Conservation (phyloP, 2,797 vertebrate genomes). For the Neostethus bicornis region DNA sequence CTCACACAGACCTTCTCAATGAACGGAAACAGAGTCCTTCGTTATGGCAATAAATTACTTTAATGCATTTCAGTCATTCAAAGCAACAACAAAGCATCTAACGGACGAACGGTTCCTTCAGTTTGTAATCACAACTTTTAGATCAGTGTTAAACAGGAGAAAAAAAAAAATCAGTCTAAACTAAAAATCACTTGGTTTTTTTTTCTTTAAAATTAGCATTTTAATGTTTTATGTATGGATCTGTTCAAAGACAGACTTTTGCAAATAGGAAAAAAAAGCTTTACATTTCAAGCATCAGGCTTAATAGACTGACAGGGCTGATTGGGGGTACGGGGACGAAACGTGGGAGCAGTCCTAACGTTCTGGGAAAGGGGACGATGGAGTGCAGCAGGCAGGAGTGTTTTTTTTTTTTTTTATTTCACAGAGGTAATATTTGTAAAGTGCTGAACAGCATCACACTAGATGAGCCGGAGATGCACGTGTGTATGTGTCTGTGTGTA, state of each 20-base stretch:
- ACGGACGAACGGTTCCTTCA: slow-evolving; percentile 54
- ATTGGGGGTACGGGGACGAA: slow-evolving; percentile 27
- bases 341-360: slow-evolving; percentile 24
- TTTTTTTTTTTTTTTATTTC: too few relatives aligned
- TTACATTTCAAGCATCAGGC: slow-evolving; percentile 58
- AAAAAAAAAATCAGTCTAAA: slow-evolving; percentile 47
- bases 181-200: slow-evolving; percentile 47
- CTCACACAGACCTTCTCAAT: background rate
- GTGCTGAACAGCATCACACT: slow-evolving; percentile 71
- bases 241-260: slow-evolving; percentile 51
- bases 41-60: slow-evolving; percentile 71
- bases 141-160: slow-evolving; percentile 37
- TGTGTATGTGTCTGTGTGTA: slow-evolving; percentile 38
- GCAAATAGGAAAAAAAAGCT: slow-evolving; percentile 36
- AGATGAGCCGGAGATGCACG: slow-evolving; percentile 67
- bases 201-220: slow-evolving; percentile 61
- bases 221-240: slow-evolving; percentile 51
- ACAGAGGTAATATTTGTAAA: slow-evolving; percentile 77
- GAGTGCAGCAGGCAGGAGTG: slow-evolving; percentile 49
- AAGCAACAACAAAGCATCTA: slow-evolving; percentile 65
- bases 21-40: slow-evolving; percentile 26
- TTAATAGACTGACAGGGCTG: slow-evolving; percentile 45
- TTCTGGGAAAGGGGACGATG: slow-evolving; percentile 6
- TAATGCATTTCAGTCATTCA: slow-evolving; percentile 69
- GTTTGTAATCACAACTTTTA: slow-evolving; percentile 43